Base-by-base conservation (phyloP, 37 sponge, comb jelly and placozoan species). In the Halisarca cf. caerulea region DNA sequence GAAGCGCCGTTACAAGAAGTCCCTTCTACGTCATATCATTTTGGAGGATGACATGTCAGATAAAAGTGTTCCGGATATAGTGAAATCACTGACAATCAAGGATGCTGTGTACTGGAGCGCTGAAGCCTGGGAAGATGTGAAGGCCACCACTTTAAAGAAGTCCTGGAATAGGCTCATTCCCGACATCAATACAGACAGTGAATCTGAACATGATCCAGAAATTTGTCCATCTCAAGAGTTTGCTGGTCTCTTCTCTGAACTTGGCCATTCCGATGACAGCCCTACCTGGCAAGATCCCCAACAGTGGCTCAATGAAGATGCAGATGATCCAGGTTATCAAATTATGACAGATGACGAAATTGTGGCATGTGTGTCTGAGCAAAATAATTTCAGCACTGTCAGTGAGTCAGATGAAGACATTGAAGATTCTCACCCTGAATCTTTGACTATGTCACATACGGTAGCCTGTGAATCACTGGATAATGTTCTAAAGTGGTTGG, bases 1-100 rank as follows among this genome's bases (percentile, higher is more conserved):
- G n/a, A n/a, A n/a, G n/a, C n/a, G n/a, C n/a, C n/a, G n/a, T n/a
- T n/a, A n/a, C n/a, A n/a, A n/a, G n/a, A n/a, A n/a, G n/a, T n/a
- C n/a, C n/a, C n/a, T n/a, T n/a, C n/a, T n/a, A 64, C 87, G 43
- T 36, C 82, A 64, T 64, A 64, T 64, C 66, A 64, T 64, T 27
- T 64, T 64, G 28, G 66, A 64, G 66, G 23, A 64, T 64, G 66
- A 64, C 25, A 24, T 27, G 27, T 18, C 66, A 64, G 66, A 64
- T 82, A 82, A 59, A 61, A 27, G 59, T 85, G 27, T 39, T 80
- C 59, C 54, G 83, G 34, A 79, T 83, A 47, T 47, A 47, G 51
- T 47, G 11, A 11, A 11, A 47, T 47, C 51, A 47, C 51, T 47
- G 51, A 47, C 9, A 11, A 47, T 47, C 51, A 47, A 47, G n/a